These are phyloP conservation scores for Damaliscus lunatus DNA, from an alignment of 2,113 vertebrate genomes.

Conservation along the genomic window DNA sequence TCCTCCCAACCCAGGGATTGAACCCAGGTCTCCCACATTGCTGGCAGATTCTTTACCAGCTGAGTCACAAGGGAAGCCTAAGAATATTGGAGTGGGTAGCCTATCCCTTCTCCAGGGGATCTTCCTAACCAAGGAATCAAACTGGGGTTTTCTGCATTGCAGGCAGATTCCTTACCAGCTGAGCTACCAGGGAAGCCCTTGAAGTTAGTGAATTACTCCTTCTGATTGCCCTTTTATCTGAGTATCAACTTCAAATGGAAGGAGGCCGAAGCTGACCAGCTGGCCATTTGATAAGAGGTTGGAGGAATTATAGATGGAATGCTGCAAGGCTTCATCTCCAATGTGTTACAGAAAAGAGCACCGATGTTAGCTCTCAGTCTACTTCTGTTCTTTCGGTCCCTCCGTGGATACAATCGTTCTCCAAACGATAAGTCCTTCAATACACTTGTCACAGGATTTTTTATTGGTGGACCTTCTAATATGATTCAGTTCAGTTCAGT, in stretches of 20 bases:
- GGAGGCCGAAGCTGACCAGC: slow-evolving; percentile 92
- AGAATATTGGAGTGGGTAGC: background rate
- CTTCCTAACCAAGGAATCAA: background rate
- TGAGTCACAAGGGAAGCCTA: background rate
- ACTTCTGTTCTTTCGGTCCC: slow-evolving; percentile 85
- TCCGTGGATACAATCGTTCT: slow-evolving; percentile 93
- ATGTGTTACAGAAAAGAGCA: slow-evolving; percentile 89
- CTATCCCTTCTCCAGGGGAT: background rate
- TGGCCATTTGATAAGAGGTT: slow-evolving; percentile 97
- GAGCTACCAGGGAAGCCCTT: slow-evolving; percentile 57
- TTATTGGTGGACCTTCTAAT: slow-evolving; percentile 42
- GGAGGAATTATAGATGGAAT: slow-evolving; percentile 97
- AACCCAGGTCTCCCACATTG: background rate
- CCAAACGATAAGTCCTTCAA: slow-evolving; percentile 89
- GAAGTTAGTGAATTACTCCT: slow-evolving; percentile 98
- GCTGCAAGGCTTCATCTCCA: slow-evolving; percentile 91
- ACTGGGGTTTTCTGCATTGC: background rate
- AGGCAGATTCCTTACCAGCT: background rate
- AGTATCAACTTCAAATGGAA: slow-evolving; percentile 94
- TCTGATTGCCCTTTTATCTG: slow-evolving; percentile 98
- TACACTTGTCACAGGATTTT: slow-evolving; percentile 78
- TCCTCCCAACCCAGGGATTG: background rate
- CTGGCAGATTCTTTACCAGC: background rate
- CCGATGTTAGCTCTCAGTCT: slow-evolving; percentile 90
- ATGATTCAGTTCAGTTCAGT: background rate